phyloP scores from a whole-genome alignment of 2,113 vertebrate species.

The Anarhynchus alexandrinus region DNA sequence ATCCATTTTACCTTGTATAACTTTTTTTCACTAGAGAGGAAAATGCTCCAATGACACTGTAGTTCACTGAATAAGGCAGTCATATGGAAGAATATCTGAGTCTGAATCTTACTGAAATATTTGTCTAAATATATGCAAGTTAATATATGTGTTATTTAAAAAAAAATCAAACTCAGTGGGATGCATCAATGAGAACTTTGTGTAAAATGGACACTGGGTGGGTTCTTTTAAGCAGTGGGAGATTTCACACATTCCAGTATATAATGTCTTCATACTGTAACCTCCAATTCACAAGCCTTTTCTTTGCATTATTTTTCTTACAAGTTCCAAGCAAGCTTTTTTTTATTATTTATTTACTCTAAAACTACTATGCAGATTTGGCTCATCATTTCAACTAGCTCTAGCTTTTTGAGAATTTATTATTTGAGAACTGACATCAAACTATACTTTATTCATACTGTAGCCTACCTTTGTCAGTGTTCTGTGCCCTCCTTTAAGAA shows the following conservation, averaged over 20 bases:
- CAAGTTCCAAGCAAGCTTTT: background rate
- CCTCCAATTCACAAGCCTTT: background rate
- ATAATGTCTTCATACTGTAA: background rate
- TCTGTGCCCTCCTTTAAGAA: background rate
- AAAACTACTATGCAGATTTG: background rate
- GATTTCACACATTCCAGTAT: background rate
- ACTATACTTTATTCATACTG: background rate
- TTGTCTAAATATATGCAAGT: background rate
- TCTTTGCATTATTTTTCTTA: background rate
- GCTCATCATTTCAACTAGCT: background rate
- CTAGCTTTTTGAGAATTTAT: background rate
- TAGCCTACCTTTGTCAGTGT: background rate
- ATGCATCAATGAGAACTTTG: background rate
- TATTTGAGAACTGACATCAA: background rate
- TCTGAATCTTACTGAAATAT: background rate
- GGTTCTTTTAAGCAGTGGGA: background rate
- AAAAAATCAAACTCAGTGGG: background rate
- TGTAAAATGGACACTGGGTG: background rate
- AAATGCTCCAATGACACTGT: background rate
- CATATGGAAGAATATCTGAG: background rate
- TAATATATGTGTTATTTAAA: background rate
- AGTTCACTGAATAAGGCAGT: background rate
- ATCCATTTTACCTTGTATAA: background rate
- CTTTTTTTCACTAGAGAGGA: background rate
- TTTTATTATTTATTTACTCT: background rate